Percentiles rank a stretch among this genome's conserved stretches.
Conservation (phyloP, 2,797 vertebrate species). For the Pseudochirops corinnae region DNA sequence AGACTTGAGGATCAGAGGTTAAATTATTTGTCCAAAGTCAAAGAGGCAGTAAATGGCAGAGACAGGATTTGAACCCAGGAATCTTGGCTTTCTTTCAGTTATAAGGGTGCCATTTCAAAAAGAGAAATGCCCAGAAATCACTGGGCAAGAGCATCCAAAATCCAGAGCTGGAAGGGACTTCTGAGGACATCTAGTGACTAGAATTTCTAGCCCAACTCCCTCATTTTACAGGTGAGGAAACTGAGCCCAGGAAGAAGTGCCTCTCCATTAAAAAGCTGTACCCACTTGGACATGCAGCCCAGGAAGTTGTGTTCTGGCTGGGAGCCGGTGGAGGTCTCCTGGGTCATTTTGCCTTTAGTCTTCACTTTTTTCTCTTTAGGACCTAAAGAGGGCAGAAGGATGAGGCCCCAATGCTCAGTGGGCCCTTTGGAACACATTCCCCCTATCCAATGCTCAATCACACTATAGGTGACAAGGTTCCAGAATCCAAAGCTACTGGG, state of each 20-base stretch:
- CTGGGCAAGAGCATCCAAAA: not conserved
- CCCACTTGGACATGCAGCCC: constrained; percentile 97
- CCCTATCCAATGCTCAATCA: not conserved
- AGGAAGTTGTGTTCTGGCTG: constrained; percentile 94
- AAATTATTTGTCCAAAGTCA: not conserved
- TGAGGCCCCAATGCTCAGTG: rapidly evolving
- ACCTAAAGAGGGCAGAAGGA: constrained; percentile 70
- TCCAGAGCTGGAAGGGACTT: not conserved
- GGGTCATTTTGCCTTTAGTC: constrained; percentile 85
- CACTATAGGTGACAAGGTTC: not conserved
- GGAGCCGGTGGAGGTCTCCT: constrained; percentile 82
- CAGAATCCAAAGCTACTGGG: not conserved
- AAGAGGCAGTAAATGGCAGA: not conserved
- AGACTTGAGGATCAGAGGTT: not conserved
- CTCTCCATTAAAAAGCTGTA: not conserved
- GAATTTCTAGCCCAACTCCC: not conserved
- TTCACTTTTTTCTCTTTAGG: constrained; percentile 85
- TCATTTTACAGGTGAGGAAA: not conserved
- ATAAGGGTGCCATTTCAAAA: not conserved
- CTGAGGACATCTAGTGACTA: not conserved
- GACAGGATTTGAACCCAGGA: not conserved
- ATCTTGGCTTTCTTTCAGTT: not conserved
- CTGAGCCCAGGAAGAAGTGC: not conserved
- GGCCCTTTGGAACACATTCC: not conserved
- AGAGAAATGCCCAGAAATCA: not conserved